These are phyloP conservation scores for Chloebia gouldiae DNA, from an alignment of 2,113 vertebrate genomes.

Conservation along the genomic window DNA sequence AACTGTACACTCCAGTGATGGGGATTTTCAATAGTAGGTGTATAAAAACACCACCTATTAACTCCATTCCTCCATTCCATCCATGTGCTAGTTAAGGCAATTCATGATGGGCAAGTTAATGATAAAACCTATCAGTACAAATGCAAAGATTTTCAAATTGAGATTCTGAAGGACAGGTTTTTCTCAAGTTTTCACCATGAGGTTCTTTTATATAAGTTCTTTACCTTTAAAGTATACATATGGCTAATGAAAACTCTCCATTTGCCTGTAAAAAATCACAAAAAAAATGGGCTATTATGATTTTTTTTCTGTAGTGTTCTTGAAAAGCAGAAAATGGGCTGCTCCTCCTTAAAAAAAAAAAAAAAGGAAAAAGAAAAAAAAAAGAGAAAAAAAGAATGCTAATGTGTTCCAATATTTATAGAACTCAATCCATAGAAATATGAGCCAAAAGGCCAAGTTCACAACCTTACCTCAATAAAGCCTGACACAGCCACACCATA, in stretches of 20 bases:
- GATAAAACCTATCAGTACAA: not conserved
- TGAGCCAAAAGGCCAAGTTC: not conserved
- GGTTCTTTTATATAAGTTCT: not conserved
- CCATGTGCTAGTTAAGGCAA: not conserved
- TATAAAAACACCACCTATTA: not conserved
- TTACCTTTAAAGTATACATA: not conserved
- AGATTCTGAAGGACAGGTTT: not conserved
- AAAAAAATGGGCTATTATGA: not conserved
- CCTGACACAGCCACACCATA: not conserved
- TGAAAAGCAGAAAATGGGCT: not conserved
- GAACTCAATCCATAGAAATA: not conserved
- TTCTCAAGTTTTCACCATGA: not conserved
- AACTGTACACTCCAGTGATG: not conserved
- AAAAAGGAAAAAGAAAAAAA: not conserved
- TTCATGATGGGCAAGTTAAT: not conserved
- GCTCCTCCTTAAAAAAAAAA: not conserved
- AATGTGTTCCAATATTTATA: not conserved
- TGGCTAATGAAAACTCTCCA: not conserved
- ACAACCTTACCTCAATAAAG: not conserved
- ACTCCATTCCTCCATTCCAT: not conserved
- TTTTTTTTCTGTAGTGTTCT: not conserved
- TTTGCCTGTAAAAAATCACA: conserved; percentile 1
- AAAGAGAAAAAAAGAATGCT: not conserved
- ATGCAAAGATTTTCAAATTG: not conserved
- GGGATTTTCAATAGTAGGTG: not conserved